These are phyloP conservation scores for Dusona sp. DNA, from an alignment of 2,888 invertebrate genomes.

Conservation along the genomic window DNA sequence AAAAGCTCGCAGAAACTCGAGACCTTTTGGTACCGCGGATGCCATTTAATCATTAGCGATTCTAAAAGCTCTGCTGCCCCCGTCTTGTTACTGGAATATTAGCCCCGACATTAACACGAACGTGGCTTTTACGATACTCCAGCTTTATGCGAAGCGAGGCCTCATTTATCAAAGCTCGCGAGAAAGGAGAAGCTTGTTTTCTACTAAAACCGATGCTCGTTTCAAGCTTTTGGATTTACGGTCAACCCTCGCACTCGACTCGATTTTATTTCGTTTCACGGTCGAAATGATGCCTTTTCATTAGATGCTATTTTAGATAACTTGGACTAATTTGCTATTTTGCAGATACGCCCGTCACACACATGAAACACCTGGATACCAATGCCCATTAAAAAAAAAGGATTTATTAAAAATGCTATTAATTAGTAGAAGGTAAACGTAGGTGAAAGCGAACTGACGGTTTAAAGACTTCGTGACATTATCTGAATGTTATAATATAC, in stretches of 20 bases:
- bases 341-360: background rate
- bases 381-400: background rate
- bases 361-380: background rate
- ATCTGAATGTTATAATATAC: conserved; percentile 69
- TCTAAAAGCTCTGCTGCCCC: conserved; percentile 78
- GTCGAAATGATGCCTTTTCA: conserved; percentile 34
- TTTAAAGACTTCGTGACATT: conserved; percentile 70
- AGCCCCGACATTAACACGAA: conserved; percentile 74
- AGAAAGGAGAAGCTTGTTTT: conserved; percentile 32
- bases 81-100: conserved; percentile 78
- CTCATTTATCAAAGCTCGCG: conserved; percentile 82
- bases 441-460: conserved; percentile 49
- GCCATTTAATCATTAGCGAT: conserved; percentile 84
- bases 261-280: conserved; percentile 30
- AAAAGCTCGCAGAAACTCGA: conserved; percentile 69
- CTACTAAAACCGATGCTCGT: conserved; percentile 35
- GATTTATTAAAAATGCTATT: background rate
- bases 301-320: background rate
- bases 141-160: conserved; percentile 77
- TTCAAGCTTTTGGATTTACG: conserved; percentile 24
- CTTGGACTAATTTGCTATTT: background rate
- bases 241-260: conserved; percentile 3
- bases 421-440: conserved; percentile 43
- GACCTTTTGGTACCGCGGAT: conserved; percentile 66
- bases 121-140: conserved; percentile 82